phyloP scores from a whole-genome alignment of 2,113 vertebrate species.

The Sphaerodactylus townsendi region DNA sequence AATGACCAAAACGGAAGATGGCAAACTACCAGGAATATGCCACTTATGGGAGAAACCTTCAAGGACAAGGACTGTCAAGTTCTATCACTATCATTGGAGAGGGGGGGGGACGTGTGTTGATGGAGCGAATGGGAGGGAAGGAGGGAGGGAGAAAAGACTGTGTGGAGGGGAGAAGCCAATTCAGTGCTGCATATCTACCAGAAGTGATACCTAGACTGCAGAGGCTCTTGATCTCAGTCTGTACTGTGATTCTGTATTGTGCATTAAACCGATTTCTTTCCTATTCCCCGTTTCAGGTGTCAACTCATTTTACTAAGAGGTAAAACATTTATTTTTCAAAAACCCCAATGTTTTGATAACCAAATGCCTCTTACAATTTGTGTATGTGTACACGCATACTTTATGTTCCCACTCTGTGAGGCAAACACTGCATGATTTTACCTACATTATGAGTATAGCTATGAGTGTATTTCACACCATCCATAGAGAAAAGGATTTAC shows the following conservation, averaged over 20 bases:
- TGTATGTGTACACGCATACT: not conserved
- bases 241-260: not conserved
- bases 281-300: not conserved
- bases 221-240: fast-evolving
- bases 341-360: not conserved
- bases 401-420: not conserved
- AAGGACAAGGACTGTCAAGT: conserved; percentile 73
- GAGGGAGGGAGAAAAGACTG: not conserved
- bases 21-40: conserved; percentile 74
- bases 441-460: not conserved
- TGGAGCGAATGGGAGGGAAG: not conserved
- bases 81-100: conserved; percentile 26
- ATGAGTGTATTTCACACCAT: not conserved
- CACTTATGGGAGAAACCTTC: conserved; percentile 72
- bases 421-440: not conserved
- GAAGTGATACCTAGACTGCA: not conserved
- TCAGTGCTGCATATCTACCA: not conserved
- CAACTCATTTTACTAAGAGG: not conserved
- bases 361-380: not conserved
- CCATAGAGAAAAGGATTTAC: not conserved
- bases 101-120: fast-evolving
- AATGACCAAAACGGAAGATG: conserved; percentile 69
- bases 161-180: not conserved
- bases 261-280: not conserved
- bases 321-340: not conserved